Evolutionary conservation across 2,888 invertebrate genomes (phyloP).

Genomic region (Pyrrhosoma nymphula): DNA sequence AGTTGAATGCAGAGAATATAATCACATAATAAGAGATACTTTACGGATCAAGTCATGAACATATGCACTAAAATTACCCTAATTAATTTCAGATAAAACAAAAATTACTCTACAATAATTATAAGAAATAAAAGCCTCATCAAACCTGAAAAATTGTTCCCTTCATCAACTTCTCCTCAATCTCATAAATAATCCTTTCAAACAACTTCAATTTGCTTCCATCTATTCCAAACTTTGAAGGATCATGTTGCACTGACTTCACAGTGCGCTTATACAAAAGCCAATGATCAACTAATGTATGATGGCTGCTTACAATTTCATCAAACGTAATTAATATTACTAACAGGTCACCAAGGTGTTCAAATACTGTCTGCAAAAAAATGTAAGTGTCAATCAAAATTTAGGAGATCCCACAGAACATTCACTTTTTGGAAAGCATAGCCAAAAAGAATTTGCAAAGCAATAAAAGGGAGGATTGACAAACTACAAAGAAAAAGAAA

Average conservation of each 20-base stretch:
- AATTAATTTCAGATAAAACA: conserved; percentile 73
- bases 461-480: no score
- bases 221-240: conserved; percentile 82
- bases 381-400: background rate
- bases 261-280: conserved; percentile 87
- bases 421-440: no score
- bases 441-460: no score
- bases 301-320: conserved; percentile 81
- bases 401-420: background rate
- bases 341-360: conserved; percentile 78
- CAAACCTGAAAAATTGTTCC: conserved; percentile 86
- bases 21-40: no score
- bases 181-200: conserved; percentile 85
- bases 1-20: no score
- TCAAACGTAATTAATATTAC: conserved; percentile 83
- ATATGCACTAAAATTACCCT: background rate
- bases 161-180: conserved; percentile 84
- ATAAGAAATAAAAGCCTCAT: background rate
- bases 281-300: conserved; percentile 86
- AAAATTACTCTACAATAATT: conserved; percentile 38
- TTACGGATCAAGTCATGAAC: no score
- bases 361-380: conserved; percentile 72
- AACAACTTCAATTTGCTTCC: conserved; percentile 84
- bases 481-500: no score
- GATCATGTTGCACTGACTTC: conserved; percentile 84